Percentiles rank a stretch among this genome's conserved stretches.
These are phyloP conservation scores for Artibeus jamaicensis DNA, from an alignment of 2,797 vertebrate species.

Conservation along the genomic window DNA sequence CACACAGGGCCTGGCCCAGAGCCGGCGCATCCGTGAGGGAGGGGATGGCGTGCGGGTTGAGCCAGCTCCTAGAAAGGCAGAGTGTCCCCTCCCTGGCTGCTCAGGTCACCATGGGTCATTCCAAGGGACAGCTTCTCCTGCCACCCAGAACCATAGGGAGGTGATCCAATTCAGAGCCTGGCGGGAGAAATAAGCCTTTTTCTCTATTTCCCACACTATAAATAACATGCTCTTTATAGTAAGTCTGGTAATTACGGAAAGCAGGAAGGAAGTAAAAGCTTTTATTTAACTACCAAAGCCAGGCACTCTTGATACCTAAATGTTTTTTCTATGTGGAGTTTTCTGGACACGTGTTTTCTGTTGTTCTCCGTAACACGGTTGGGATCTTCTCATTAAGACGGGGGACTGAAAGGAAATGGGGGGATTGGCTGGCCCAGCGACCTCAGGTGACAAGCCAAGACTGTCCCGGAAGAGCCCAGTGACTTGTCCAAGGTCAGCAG, in stretches of 20 bases:
- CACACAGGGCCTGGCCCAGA: not conserved
- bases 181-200: not conserved
- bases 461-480: not conserved
- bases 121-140: not conserved
- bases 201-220: not conserved
- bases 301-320: not conserved
- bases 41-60: accelerated
- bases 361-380: not conserved
- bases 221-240: not conserved
- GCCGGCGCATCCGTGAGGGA: not conserved
- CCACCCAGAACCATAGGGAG: not conserved
- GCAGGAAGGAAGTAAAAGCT: not conserved
- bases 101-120: not conserved
- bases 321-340: not conserved
- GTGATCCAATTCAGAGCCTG: not conserved
- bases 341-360: not conserved
- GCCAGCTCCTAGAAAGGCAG: not conserved
- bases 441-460: not conserved
- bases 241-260: not conserved
- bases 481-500: not conserved
- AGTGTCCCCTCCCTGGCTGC: not conserved
- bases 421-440: not conserved
- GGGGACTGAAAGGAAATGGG: not conserved
- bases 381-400: not conserved
- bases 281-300: not conserved